Conservation (phyloP, 35 echinoderm and acorn worm genomes). For the Apostichopus californicus region DNA sequence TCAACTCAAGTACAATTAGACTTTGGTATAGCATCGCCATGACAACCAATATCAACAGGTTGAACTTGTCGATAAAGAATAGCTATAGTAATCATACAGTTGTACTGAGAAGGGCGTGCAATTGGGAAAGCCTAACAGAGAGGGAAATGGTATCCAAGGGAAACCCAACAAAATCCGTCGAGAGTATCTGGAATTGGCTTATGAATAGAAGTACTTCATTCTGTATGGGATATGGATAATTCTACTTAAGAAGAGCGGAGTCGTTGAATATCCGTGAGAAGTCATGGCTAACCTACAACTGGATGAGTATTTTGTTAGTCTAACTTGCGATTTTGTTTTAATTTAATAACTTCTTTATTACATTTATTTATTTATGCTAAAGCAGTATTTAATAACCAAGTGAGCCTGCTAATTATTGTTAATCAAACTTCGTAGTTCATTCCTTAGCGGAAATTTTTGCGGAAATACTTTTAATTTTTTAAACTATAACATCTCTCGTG, state of each 20-base stretch:
- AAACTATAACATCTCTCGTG: too few species aligned
- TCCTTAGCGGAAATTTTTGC: too few species aligned
- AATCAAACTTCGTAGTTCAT: too few species aligned
- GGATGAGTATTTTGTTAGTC: slow-evolving; percentile 42
- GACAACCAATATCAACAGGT: slow-evolving; percentile 5
- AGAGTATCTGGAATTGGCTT: background rate
- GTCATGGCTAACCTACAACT: slow-evolving; percentile 4
- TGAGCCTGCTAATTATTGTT: too few species aligned
- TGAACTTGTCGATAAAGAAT: background rate
- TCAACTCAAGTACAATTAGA: background rate
- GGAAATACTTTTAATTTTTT: too few species aligned
- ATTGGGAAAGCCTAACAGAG: background rate
- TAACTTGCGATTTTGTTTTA: background rate
- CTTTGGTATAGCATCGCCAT: slow-evolving; percentile 22
- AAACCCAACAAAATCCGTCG: background rate
- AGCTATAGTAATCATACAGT: background rate
- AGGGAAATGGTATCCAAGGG: background rate
- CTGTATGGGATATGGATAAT: too few species aligned
- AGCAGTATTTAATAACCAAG: too few species aligned
- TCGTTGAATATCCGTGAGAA: background rate
- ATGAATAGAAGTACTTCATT: too few species aligned
- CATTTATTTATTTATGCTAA: too few species aligned
- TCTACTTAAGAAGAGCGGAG: background rate
- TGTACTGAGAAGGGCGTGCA: background rate
- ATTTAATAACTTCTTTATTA: too few species aligned